phyloP scores from a whole-genome alignment of 2,888 invertebrate genomes.

The Pinctada fucata region DNA sequence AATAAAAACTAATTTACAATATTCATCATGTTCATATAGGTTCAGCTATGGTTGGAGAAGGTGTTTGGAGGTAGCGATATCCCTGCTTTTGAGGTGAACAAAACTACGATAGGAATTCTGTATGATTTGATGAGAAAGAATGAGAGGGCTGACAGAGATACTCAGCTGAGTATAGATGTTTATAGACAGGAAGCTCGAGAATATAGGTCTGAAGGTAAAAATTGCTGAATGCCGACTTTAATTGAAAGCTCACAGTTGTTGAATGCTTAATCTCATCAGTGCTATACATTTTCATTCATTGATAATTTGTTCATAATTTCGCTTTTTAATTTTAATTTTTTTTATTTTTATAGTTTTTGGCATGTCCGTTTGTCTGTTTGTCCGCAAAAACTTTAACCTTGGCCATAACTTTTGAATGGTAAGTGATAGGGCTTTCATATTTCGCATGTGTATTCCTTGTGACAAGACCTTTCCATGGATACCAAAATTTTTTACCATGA shows the following conservation, averaged over 20 bases:
- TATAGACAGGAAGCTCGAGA: slow-evolving; percentile 63
- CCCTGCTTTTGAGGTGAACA: slow-evolving; percentile 65
- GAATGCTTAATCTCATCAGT: neutral
- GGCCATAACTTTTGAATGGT: too few species aligned
- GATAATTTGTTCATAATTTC: too few species aligned
- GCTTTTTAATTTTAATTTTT: too few species aligned
- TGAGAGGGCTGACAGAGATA: slow-evolving; percentile 52
- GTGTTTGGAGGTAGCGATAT: slow-evolving; percentile 61
- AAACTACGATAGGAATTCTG: slow-evolving; percentile 55
- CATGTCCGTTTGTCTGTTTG: too few species aligned
- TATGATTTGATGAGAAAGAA: slow-evolving; percentile 60
- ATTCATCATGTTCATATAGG: slow-evolving; percentile 46
- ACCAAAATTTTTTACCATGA: too few species aligned
- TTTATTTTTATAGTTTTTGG: too few species aligned
- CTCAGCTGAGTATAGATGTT: slow-evolving; percentile 60
- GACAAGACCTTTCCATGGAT: too few species aligned
- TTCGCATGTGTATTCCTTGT: too few species aligned
- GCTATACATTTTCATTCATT: neutral
- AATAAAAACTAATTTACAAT: too few species aligned
- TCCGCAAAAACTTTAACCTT: too few species aligned
- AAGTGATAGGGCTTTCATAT: too few species aligned
- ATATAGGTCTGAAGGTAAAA: slow-evolving; percentile 63
- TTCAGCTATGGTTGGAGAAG: slow-evolving; percentile 64
- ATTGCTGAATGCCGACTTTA: too few species aligned
- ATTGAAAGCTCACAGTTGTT: neutral